Conservation (phyloP, 2,888 invertebrate genomes). For the Amiota minor region DNA sequence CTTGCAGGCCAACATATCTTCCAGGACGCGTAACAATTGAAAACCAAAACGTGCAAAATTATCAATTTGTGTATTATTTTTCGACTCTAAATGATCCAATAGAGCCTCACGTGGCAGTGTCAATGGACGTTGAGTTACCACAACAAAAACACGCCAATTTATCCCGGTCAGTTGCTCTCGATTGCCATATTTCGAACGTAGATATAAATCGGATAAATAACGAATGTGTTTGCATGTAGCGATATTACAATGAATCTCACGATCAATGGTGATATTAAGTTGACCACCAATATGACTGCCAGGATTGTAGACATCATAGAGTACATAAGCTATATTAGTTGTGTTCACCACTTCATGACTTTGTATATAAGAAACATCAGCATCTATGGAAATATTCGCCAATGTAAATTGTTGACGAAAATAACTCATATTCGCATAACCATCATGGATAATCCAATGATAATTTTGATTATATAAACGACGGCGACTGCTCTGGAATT, state of each 20-base stretch:
- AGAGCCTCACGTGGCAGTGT: conserved; percentile 49
- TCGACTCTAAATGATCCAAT: conserved; percentile 50
- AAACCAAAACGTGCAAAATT: conserved; percentile 62
- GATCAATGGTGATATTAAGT: conserved; percentile 66
- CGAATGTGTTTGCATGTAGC: conserved; percentile 42
- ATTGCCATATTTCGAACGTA: conserved; percentile 60
- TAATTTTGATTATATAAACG: conserved; percentile 62
- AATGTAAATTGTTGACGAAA: conserved; percentile 55
- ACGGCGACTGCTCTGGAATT: conserved; percentile 54
- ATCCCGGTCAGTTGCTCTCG: conserved; percentile 63
- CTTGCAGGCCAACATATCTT: conserved; percentile 63
- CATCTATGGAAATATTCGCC: conserved; percentile 65
- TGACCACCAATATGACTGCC: conserved; percentile 69
- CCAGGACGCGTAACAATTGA: conserved; percentile 50
- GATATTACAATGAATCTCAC: conserved; percentile 53
- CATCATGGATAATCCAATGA: conserved; percentile 66
- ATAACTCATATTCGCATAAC: conserved; percentile 21
- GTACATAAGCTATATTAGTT: conserved; percentile 38
- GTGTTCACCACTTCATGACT: neutral
- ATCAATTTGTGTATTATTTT: conserved; percentile 59
- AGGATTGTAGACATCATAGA: conserved; percentile 71
- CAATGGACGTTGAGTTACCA: conserved; percentile 59
- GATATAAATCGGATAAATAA: conserved; percentile 56
- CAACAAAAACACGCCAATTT: conserved; percentile 61
- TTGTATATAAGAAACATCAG: conserved; percentile 63